Evolutionary conservation across 2,797 vertebrate species (phyloP).

Genomic region (Ibycter americanus): DNA sequence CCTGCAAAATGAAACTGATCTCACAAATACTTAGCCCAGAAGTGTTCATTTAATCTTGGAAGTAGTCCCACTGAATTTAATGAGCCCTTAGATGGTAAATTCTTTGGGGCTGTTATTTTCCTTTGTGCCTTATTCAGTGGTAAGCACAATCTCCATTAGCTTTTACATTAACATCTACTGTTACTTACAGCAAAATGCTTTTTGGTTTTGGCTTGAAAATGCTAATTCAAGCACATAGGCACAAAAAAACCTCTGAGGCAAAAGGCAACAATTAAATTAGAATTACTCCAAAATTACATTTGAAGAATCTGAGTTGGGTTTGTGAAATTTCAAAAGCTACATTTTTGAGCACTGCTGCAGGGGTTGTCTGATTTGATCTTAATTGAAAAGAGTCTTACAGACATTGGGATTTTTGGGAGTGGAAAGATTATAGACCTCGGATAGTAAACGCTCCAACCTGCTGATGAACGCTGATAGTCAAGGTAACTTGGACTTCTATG

Average conservation of each 20-base stretch:
- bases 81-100: slow-evolving; percentile 28
- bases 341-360: not conserved
- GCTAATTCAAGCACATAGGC: not conserved
- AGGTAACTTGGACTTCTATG: not conserved
- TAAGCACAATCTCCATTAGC: slow-evolving; percentile 31
- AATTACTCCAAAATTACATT: slow-evolving; percentile 3
- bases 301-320: not conserved
- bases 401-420: not conserved
- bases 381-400: not conserved
- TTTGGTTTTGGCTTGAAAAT: slow-evolving; percentile 53
- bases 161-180: slow-evolving; percentile 37
- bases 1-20: slow-evolving; percentile 40
- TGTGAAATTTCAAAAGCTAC: not conserved
- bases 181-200: slow-evolving; percentile 61
- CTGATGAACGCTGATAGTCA: not conserved
- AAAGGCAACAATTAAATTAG: not conserved
- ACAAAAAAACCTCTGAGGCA: not conserved
- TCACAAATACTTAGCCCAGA: slow-evolving; percentile 26
- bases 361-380: not conserved
- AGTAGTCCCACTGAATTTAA: slow-evolving; percentile 50
- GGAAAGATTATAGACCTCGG: not conserved
- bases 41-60: slow-evolving; percentile 60
- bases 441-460: not conserved
- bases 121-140: slow-evolving; percentile 11
- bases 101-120: slow-evolving; percentile 33